A percentile compares a stretch with the other conserved stretches of the same genome.
phyloP scores from a whole-genome alignment of 2,888 invertebrate species.

The Himalopsyche anomala region DNA sequence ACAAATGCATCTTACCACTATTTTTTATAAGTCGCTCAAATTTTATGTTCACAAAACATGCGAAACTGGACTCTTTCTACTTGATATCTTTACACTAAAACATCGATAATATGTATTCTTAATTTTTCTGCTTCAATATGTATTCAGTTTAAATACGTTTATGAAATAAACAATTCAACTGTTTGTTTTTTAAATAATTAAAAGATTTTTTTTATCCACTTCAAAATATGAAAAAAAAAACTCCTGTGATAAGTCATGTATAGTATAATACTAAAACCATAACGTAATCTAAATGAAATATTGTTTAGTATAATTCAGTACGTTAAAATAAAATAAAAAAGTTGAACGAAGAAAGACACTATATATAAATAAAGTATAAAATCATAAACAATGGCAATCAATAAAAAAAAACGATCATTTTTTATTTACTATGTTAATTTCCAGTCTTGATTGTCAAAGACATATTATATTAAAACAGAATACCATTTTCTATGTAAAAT shows the following conservation, averaged over 20 bases:
- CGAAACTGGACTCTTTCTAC: too few species aligned
- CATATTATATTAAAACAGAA: slow-evolving; percentile 13
- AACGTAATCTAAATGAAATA: slow-evolving; percentile 11
- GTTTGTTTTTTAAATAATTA: too few species aligned
- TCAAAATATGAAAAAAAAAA: slow-evolving; percentile 7
- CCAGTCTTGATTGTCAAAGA: slow-evolving; percentile 18
- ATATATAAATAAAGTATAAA: not conserved
- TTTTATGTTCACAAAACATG: too few species aligned
- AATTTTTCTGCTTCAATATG: too few species aligned
- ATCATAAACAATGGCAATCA: slow-evolving; percentile 22
- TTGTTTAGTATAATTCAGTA: not conserved
- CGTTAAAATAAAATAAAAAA: not conserved
- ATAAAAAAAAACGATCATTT: not conserved
- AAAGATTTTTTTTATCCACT: too few species aligned
- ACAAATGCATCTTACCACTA: too few species aligned
- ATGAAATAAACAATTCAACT: too few species aligned
- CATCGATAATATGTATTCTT: too few species aligned
- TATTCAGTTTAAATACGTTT: too few species aligned
- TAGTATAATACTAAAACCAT: not conserved
- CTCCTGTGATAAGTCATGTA: slow-evolving; percentile 18
- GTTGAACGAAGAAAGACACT: not conserved
- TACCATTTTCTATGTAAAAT: slow-evolving; percentile 30
- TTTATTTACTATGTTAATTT: not conserved
- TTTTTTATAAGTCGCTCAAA: too few species aligned
- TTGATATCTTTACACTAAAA: too few species aligned